Evolutionary conservation across 2,797 vertebrate genomes (phyloP).

Genomic region (Syngnathus acus): DNA sequence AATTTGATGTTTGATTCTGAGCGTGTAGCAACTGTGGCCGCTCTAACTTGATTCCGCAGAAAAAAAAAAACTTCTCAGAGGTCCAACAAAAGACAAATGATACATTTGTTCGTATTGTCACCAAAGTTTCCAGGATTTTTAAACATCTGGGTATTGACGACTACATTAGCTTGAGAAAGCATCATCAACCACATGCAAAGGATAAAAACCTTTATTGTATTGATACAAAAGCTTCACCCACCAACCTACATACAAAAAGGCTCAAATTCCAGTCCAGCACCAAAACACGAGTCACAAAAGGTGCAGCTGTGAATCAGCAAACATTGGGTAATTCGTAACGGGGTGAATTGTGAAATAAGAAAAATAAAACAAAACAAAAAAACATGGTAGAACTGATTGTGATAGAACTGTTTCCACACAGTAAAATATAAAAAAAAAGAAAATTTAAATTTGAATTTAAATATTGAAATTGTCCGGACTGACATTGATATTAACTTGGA

Average conservation of each 20-base stretch:
- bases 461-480: slow-evolving; percentile 2
- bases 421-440: neutral
- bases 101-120: neutral
- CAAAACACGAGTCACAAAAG: slow-evolving; percentile 3
- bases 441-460: neutral
- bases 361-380: neutral
- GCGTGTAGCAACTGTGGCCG: slow-evolving; percentile 2
- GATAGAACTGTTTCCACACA: neutral
- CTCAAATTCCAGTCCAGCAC: slow-evolving; percentile 12
- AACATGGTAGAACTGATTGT: neutral
- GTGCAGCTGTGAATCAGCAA: neutral
- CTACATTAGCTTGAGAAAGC: neutral
- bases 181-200: slow-evolving; percentile 29
- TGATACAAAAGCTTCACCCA: slow-evolving; percentile 40
- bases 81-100: neutral
- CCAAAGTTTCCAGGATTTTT: no score
- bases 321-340: neutral
- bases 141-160: neutral
- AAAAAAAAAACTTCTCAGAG: neutral
- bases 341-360: neutral
- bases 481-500: neutral
- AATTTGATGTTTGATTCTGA: slow-evolving; percentile 19
- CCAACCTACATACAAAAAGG: slow-evolving; percentile 29
- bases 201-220: slow-evolving; percentile 56
- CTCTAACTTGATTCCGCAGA: neutral